phyloP scores from a whole-genome alignment of 2,888 invertebrate genomes.

The Eupithecia centaureata region DNA sequence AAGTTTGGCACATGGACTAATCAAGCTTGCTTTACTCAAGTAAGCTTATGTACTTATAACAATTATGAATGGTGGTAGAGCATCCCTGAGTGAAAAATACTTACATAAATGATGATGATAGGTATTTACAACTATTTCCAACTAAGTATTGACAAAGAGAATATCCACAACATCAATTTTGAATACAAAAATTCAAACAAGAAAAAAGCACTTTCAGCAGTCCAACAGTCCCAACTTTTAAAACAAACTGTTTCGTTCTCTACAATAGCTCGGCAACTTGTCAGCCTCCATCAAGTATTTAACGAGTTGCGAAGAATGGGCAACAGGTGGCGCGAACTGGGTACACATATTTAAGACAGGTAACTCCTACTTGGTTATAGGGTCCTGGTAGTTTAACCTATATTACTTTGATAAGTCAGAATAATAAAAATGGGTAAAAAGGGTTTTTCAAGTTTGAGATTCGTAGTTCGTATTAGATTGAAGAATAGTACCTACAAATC shows the following conservation, averaged over 20 bases:
- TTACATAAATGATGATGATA: no score
- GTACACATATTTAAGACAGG: constrained; percentile 52
- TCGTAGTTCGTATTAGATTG: no score
- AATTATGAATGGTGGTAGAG: no score
- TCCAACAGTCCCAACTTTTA: constrained; percentile 19
- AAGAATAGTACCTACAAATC: no score
- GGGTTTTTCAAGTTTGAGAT: no score
- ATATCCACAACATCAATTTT: not conserved
- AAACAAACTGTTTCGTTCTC: constrained; percentile 28
- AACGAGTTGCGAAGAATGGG: constrained; percentile 57
- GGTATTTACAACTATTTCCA: no score
- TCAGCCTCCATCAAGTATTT: constrained; percentile 52
- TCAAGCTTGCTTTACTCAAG: no score
- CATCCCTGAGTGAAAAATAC: no score
- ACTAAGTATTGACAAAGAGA: not conserved
- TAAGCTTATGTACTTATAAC: no score
- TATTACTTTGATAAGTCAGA: constrained; percentile 9
- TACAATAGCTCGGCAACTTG: constrained; percentile 24
- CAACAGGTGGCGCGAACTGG: constrained; percentile 54
- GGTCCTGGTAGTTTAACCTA: constrained; percentile 42
- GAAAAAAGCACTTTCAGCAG: not conserved
- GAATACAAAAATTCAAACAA: not conserved
- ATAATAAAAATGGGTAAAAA: no score
- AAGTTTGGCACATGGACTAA: no score
- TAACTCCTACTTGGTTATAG: constrained; percentile 37